Percentiles rank a stretch among this genome's conserved stretches.
Evolutionary conservation across 53 echinoderm and acorn worm species (phyloP).

Genomic region (Zoroaster sp.): DNA sequence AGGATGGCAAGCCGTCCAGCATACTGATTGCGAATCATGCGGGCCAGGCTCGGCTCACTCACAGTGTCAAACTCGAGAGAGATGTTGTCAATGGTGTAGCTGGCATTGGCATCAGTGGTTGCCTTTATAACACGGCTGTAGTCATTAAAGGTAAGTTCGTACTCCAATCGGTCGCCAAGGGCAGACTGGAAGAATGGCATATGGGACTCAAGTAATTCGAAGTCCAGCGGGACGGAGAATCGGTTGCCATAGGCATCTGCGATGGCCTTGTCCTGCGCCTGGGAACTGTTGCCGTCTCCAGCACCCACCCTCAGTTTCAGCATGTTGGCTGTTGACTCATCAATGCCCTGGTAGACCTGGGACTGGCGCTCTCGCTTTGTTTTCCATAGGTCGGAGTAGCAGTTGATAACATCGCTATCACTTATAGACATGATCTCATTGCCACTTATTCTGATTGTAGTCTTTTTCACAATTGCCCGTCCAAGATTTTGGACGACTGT

Average conservation of each 20-base stretch:
- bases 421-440: slow-evolving; percentile 8
- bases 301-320: slow-evolving; percentile 22
- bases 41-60: no score
- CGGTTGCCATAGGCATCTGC: slow-evolving; percentile 10
- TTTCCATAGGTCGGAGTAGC: slow-evolving; percentile 25
- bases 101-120: no score
- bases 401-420: neutral
- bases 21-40: no score
- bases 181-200: slow-evolving; percentile 40
- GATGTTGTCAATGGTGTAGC: no score
- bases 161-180: slow-evolving; percentile 20
- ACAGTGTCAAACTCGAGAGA: no score
- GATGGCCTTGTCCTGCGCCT: slow-evolving; percentile 9
- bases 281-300: neutral
- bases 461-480: slow-evolving; percentile 39
- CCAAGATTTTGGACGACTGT: slow-evolving; percentile 29
- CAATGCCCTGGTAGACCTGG: neutral
- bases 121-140: no score
- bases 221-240: slow-evolving; percentile 32
- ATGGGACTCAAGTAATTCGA: slow-evolving; percentile 23
- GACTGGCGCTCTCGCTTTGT: slow-evolving; percentile 6
- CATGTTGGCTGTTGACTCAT: neutral
- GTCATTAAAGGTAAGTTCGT: no score
- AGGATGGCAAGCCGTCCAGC: no score
- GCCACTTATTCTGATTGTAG: neutral